These are phyloP conservation scores for Andrena haemorrhoa DNA, from an alignment of 2,888 invertebrate species.

Conservation along the genomic window DNA sequence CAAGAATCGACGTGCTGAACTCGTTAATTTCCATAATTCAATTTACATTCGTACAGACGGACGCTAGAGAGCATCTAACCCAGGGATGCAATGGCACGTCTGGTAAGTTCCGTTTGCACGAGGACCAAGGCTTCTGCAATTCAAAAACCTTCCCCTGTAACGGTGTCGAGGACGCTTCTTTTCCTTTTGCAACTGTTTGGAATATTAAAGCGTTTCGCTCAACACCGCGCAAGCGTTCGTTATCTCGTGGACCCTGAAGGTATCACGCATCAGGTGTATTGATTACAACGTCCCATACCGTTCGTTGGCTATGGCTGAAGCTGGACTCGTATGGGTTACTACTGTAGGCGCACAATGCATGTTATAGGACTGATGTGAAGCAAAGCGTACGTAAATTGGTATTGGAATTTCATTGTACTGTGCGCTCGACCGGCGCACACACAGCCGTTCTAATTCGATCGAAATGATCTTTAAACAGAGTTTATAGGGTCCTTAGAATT, in stretches of 20 bases:
- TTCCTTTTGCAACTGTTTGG: slow-evolving; percentile 10
- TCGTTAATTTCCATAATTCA: slow-evolving; percentile 64
- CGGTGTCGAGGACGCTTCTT: not conserved
- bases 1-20: slow-evolving; percentile 38
- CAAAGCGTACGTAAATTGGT: slow-evolving; percentile 67
- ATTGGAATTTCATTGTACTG: slow-evolving; percentile 65
- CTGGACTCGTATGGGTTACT: slow-evolving; percentile 17
- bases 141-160: slow-evolving; percentile 18
- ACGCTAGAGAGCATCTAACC: slow-evolving; percentile 18
- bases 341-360: slow-evolving; percentile 16
- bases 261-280: not conserved
- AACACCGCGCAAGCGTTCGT: not conserved
- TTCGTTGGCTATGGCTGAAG: slow-evolving; percentile 1
- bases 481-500: slow-evolving; percentile 65
- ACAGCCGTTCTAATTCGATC: slow-evolving; percentile 64
- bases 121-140: slow-evolving; percentile 32
- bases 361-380: slow-evolving; percentile 41
- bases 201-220: not conserved
- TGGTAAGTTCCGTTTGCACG: slow-evolving; percentile 16
- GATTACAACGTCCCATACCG: slow-evolving; percentile 25
- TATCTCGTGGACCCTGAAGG: not conserved
- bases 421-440: slow-evolving; percentile 5
- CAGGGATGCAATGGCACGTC: slow-evolving; percentile 17
- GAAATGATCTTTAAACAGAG: slow-evolving; percentile 68
- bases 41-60: slow-evolving; percentile 55